These are phyloP conservation scores for Heliconius hermathena DNA, from an alignment of 1,140 invertebrate species.

Conservation along the genomic window DNA sequence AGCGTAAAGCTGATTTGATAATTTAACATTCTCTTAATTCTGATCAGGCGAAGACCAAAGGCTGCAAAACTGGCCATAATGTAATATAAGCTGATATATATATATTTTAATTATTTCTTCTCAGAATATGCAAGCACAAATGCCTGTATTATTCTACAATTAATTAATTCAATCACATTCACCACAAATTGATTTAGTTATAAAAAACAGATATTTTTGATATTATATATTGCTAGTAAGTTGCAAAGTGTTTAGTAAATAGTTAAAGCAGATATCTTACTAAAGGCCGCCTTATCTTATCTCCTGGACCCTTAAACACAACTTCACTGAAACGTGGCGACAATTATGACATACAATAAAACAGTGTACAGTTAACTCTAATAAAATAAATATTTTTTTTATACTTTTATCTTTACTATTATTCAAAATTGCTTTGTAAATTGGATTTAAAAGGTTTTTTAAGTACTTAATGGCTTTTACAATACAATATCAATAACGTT, in stretches of 20 bases:
- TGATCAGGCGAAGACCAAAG: too few species aligned
- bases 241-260: not conserved
- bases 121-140: too few species aligned
- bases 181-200: too few species aligned
- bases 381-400: not conserved
- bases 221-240: not conserved
- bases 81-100: too few species aligned
- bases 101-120: too few species aligned
- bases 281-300: not conserved
- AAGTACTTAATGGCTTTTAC: not conserved
- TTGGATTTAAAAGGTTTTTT: not conserved
- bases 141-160: too few species aligned
- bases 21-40: too few species aligned
- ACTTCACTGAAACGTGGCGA: not conserved
- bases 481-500: slow-evolving; percentile 11
- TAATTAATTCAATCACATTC: too few species aligned
- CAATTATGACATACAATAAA: not conserved
- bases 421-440: not conserved
- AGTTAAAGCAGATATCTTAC: not conserved
- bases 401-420: not conserved
- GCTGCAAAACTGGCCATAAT: too few species aligned
- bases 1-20: too few species aligned
- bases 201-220: too few species aligned
- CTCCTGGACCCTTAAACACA: not conserved
- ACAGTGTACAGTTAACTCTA: not conserved